A percentile compares a stretch with the other conserved stretches of the same genome.
phyloP scores from a whole-genome alignment of 2,888 invertebrate species.

The Xylocampa areola region DNA sequence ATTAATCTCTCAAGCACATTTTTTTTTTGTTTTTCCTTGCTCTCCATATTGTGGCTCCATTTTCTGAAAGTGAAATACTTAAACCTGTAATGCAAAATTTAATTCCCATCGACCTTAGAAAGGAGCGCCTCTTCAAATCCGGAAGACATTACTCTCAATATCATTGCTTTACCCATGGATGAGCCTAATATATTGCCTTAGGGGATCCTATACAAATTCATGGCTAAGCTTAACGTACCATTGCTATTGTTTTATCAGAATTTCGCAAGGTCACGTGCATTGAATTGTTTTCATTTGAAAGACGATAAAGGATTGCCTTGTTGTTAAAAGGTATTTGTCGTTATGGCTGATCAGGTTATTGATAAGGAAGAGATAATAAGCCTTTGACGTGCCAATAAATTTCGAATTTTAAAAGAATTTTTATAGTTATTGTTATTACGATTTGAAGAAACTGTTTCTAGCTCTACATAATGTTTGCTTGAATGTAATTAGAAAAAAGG shows the following conservation, averaged over 20 bases:
- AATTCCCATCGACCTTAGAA: constrained; percentile 15
- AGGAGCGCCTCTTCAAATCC: constrained; percentile 14
- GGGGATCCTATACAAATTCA: constrained; percentile 23
- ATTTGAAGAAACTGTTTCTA: too few relatives aligned
- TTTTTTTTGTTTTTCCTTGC: too few relatives aligned
- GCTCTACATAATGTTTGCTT: too few relatives aligned
- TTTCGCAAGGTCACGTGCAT: constrained; percentile 32
- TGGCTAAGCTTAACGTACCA: constrained; percentile 29
- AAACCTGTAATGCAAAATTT: background rate
- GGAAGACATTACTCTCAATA: constrained; percentile 44
- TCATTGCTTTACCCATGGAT: constrained; percentile 35
- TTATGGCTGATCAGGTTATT: too few relatives aligned
- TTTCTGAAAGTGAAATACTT: background rate
- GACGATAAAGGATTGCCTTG: background rate
- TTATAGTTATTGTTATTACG: too few relatives aligned
- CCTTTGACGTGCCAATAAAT: too few relatives aligned
- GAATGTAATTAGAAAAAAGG: too few relatives aligned
- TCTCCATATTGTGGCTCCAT: too few relatives aligned
- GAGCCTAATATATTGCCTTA: constrained; percentile 35
- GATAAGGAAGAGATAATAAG: too few relatives aligned
- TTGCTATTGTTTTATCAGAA: constrained; percentile 35
- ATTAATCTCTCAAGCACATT: too few relatives aligned
- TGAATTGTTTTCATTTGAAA: constrained; percentile 19
- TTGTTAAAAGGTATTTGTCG: background rate
- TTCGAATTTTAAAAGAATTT: too few relatives aligned